phyloP scores from a whole-genome alignment of 2,888 invertebrate genomes.

The Podabrus alpinus region DNA sequence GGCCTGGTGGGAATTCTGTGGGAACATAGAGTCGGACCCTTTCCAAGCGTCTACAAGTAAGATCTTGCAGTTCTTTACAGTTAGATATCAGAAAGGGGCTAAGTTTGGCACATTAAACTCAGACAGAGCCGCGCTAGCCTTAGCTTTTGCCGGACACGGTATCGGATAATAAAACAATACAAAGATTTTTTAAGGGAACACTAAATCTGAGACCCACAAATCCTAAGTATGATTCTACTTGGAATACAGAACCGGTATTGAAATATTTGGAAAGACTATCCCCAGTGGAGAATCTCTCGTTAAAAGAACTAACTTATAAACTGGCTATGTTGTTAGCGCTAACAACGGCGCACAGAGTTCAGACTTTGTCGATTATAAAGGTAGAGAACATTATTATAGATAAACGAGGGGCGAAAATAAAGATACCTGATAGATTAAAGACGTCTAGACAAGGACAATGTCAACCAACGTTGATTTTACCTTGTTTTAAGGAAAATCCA shows the following conservation, averaged over 20 bases:
- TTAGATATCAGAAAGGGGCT: neutral
- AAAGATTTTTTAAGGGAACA: neutral
- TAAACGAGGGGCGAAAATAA: conserved; percentile 17
- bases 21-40: neutral
- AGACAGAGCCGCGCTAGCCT: neutral
- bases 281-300: neutral
- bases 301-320: conserved; percentile 26
- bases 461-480: conserved; percentile 25
- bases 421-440: conserved; percentile 33
- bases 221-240: neutral
- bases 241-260: neutral
- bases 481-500: conserved; percentile 23
- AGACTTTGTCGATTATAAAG: conserved; percentile 34
- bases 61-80: neutral
- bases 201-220: neutral
- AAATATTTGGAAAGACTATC: neutral
- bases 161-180: neutral
- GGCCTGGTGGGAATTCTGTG: neutral
- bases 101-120: neutral
- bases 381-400: conserved; percentile 11
- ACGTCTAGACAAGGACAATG: conserved; percentile 18
- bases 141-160: neutral
- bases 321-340: conserved; percentile 34
- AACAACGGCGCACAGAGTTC: conserved; percentile 34
- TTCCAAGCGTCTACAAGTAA: neutral